Conservation (phyloP, 2,888 invertebrate species). For the Notodonta ziczac region DNA sequence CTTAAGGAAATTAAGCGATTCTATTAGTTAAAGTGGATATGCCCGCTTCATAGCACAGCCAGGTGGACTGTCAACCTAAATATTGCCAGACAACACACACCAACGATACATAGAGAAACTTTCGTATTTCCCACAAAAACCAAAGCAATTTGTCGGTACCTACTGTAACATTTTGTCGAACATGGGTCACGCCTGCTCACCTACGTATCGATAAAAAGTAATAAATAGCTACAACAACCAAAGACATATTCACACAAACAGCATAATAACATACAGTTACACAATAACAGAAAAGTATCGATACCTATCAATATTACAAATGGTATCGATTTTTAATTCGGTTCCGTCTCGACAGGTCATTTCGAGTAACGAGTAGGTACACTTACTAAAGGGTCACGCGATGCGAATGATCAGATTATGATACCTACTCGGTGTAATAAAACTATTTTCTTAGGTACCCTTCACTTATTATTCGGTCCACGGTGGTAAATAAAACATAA, state of each 20-base stretch:
- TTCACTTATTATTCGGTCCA: too few species aligned
- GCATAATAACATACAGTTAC: constrained; percentile 17
- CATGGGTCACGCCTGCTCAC: neutral
- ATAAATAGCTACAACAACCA: neutral
- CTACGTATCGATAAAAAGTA: neutral
- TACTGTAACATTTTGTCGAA: too few species aligned
- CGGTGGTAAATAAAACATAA: too few species aligned
- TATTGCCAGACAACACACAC: too few species aligned
- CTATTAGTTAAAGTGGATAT: too few species aligned
- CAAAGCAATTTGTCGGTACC: too few species aligned
- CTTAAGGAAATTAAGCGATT: too few species aligned
- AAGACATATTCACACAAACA: constrained; percentile 1
- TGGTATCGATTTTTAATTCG: constrained; percentile 42
- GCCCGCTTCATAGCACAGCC: too few species aligned
- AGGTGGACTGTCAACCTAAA: too few species aligned
- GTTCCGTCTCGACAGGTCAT: constrained; percentile 36
- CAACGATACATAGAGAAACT: too few species aligned
- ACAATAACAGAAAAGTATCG: constrained; percentile 24
- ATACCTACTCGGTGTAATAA: neutral
- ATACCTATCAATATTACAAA: constrained; percentile 38
- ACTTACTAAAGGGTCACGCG: neutral
- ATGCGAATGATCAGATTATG: neutral
- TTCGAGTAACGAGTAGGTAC: constrained; percentile 25
- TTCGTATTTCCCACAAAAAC: too few species aligned
- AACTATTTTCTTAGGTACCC: neutral